phyloP scores from a whole-genome alignment of 2,797 vertebrate species.

The Pseudochirops corinnae region DNA sequence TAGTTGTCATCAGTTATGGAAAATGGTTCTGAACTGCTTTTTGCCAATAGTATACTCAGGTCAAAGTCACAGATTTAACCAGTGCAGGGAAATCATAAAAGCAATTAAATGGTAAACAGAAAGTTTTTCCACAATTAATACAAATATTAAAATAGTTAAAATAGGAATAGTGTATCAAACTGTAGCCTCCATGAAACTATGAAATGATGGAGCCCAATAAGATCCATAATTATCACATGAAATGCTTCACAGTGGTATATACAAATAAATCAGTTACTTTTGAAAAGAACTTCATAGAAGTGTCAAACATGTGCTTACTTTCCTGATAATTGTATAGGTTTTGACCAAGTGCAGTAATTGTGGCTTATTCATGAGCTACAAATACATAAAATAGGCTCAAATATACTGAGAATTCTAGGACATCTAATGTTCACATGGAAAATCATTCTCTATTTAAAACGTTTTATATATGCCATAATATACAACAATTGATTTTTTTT shows the following conservation, averaged over 20 bases:
- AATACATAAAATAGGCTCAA: too few species aligned
- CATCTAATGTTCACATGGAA: neutral
- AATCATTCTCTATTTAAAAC: neutral
- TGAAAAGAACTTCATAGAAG: neutral
- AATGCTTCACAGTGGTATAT: neutral
- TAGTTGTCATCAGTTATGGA: neutral
- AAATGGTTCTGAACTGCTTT: neutral
- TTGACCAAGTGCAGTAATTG: neutral
- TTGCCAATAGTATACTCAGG: neutral
- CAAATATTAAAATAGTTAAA: neutral
- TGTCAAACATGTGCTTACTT: neutral
- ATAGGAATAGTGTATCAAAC: neutral
- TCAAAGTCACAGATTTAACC: neutral
- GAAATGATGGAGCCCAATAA: neutral
- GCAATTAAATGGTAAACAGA: neutral
- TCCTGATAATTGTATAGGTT: neutral
- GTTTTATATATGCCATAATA: too few species aligned
- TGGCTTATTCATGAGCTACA: neutral
- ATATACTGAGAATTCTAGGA: too few species aligned
- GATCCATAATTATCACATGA: neutral
- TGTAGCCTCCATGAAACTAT: neutral
- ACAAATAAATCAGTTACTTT: neutral
- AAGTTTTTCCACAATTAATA: neutral
- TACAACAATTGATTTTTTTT: neutral
- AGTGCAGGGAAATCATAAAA: neutral